These are phyloP conservation scores for Meteorus colon DNA, from an alignment of 2,888 invertebrate species.

Conservation along the genomic window DNA sequence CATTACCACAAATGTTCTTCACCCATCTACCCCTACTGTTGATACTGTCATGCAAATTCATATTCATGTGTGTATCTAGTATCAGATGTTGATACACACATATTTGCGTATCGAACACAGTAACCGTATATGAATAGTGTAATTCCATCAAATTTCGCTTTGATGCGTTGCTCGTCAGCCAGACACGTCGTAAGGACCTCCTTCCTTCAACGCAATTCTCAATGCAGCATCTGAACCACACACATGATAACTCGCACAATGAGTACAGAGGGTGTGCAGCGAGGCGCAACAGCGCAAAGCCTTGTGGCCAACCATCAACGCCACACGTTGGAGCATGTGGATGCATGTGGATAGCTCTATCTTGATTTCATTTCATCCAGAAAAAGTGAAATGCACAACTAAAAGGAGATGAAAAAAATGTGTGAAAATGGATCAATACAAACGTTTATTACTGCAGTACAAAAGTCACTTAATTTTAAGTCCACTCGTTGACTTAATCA, in stretches of 20 bases:
- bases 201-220: conserved; percentile 27
- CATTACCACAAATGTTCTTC: neutral
- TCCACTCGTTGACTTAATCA: conserved; percentile 16
- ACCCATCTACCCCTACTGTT: neutral
- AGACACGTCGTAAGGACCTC: conserved; percentile 26
- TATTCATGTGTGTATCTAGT: too few species aligned
- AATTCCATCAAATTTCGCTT: conserved; percentile 33
- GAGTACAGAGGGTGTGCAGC: conserved; percentile 28
- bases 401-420: neutral
- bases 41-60: neutral
- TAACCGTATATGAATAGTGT: conserved; percentile 20
- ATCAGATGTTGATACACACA: too few species aligned
- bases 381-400: neutral
- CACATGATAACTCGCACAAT: neutral
- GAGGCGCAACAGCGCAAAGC: conserved; percentile 19
- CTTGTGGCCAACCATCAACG: conserved; percentile 21
- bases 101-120: neutral
- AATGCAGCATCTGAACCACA: conserved; percentile 11
- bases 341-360: neutral
- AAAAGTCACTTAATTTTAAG: conserved; percentile 30
- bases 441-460: neutral
- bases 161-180: conserved; percentile 2
- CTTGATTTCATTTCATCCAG: too few species aligned
- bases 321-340: neutral
- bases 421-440: conserved; percentile 22